Evolutionary conservation across 2,888 invertebrate species (phyloP).

Genomic region (Oligia fasciuncula): DNA sequence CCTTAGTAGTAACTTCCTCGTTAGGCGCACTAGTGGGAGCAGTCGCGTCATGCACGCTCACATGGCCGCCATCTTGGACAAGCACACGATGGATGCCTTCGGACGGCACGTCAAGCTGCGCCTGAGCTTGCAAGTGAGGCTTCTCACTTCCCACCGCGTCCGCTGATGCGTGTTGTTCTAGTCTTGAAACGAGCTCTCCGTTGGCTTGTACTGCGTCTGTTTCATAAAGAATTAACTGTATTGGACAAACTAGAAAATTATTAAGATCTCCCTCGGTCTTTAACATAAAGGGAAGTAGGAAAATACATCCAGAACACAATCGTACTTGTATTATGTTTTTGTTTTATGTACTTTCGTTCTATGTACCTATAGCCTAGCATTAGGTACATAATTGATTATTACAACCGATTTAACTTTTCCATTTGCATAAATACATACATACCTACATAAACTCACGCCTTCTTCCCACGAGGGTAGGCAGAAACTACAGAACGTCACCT

Average conservation of each 20-base stretch:
- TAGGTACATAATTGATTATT: background rate
- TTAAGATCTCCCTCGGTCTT: background rate
- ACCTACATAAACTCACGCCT: background rate
- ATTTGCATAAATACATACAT: background rate
- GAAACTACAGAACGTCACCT: background rate
- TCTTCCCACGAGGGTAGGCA: background rate
- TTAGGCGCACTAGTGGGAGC: slow-evolving; percentile 71
- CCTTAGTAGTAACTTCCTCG: slow-evolving; percentile 86
- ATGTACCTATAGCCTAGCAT: background rate
- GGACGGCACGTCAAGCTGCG: slow-evolving; percentile 90
- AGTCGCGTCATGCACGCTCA: slow-evolving; percentile 79
- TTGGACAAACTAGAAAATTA: background rate
- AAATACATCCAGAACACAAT: background rate
- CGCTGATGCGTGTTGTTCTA: slow-evolving; percentile 84
- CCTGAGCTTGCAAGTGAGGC: slow-evolving; percentile 86
- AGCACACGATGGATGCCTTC: slow-evolving; percentile 89
- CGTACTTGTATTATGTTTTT: background rate
- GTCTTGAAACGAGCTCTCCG: slow-evolving; percentile 82
- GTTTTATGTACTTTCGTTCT: background rate
- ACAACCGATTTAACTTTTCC: background rate
- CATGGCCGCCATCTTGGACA: slow-evolving; percentile 83
- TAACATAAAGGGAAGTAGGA: background rate
- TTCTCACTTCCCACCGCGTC: slow-evolving; percentile 81
- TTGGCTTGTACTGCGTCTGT: slow-evolving; percentile 83
- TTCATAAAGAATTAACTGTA: background rate